Evolutionary conservation across 2,113 vertebrate species (phyloP).

Genomic region (Cariama cristata): DNA sequence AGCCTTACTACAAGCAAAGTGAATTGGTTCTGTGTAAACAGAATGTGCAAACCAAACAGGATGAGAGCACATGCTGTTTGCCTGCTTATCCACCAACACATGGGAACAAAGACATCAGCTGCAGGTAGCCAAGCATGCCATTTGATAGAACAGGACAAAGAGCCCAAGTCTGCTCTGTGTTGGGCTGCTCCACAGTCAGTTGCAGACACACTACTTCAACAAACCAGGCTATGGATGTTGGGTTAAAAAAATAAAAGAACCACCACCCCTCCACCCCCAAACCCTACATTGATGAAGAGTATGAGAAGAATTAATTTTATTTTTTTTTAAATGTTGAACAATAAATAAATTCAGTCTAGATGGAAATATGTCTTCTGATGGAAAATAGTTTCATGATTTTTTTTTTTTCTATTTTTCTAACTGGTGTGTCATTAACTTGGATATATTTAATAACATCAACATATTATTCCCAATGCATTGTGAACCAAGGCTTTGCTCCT

Average conservation of each 20-base stretch:
- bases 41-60: neutral
- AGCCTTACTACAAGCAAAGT: neutral
- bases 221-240: neutral
- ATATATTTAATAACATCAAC: neutral
- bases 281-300: neutral
- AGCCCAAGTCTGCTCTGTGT: neutral
- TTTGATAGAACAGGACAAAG: neutral
- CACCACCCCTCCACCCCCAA: neutral
- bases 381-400: neutral
- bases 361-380: neutral
- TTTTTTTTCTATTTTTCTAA: neutral
- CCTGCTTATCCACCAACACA: rapidly evolving
- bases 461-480: neutral
- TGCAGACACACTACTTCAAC: neutral
- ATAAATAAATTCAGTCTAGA: neutral
- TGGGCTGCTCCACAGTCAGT: neutral
- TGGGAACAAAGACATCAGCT: neutral
- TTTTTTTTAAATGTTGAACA: neutral
- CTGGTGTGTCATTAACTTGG: neutral
- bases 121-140: neutral
- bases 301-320: neutral
- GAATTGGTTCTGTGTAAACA: neutral
- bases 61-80: neutral
- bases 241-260: neutral
- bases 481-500: neutral